Percentiles rank a stretch among this genome's conserved stretches.
Conservation (phyloP, 2,888 invertebrate species). For the Holacanthella duospinosa region DNA sequence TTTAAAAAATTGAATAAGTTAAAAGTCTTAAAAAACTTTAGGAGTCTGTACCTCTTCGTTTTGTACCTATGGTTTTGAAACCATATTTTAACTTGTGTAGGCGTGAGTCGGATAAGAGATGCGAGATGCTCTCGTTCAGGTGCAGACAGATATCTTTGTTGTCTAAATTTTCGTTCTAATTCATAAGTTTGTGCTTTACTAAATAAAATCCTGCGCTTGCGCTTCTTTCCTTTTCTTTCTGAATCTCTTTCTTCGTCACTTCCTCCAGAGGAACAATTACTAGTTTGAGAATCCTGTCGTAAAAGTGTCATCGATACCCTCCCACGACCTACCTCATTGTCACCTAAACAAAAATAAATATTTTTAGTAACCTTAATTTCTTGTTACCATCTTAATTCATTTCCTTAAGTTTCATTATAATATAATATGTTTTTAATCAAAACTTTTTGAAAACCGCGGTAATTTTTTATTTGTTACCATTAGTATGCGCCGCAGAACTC, state of each 20-base stretch:
- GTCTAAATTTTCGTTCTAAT: constrained; percentile 83
- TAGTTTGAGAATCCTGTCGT: constrained; percentile 30
- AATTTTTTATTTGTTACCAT: neutral
- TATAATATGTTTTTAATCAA: neutral
- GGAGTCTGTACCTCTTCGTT: constrained; percentile 20
- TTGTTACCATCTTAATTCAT: too few relatives aligned
- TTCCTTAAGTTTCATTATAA: too few relatives aligned
- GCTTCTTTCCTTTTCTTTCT: constrained; percentile 53
- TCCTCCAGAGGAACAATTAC: constrained; percentile 24
- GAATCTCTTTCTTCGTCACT: neutral
- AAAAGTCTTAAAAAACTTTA: too few relatives aligned
- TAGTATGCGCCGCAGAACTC: neutral
- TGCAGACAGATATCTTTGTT: constrained; percentile 92
- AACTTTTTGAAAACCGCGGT: neutral
- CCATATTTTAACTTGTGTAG: constrained; percentile 65
- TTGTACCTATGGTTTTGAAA: constrained; percentile 38
- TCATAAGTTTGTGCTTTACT: constrained; percentile 97
- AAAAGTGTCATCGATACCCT: constrained; percentile 13
- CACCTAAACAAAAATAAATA: neutral
- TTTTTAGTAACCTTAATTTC: neutral
- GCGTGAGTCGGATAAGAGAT: constrained; percentile 83
- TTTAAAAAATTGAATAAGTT: too few relatives aligned
- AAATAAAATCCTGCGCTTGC: constrained; percentile 91
- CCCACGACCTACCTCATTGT: neutral
- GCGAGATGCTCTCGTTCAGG: constrained; percentile 96